A percentile compares a stretch with the other conserved stretches of the same genome.
phyloP scores from a whole-genome alignment of 2,113 vertebrate genomes.

The Raja brachyura region DNA sequence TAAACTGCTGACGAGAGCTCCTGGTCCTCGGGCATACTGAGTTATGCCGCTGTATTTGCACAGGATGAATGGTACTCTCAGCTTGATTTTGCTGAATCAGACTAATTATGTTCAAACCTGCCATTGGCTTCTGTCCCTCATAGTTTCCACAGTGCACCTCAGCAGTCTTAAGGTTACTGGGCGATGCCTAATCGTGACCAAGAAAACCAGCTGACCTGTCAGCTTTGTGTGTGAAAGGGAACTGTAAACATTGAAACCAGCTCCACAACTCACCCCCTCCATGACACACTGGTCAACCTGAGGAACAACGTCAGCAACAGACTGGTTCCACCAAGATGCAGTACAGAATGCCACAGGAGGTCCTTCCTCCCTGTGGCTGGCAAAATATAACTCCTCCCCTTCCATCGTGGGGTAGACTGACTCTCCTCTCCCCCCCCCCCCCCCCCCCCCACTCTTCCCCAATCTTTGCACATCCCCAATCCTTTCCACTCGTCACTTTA shows the following conservation, averaged over 20 bases:
- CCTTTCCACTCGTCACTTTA: too few relatives aligned
- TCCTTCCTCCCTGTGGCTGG: too few relatives aligned
- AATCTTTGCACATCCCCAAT: too few relatives aligned
- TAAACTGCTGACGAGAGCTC: background rate
- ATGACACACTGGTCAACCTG: too few relatives aligned
- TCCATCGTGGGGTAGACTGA: too few relatives aligned
- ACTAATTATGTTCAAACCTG: background rate
- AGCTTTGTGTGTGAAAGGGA: background rate
- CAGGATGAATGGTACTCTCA: background rate
- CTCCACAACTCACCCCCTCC: background rate
- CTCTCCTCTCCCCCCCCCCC: too few relatives aligned
- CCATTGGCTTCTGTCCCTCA: background rate
- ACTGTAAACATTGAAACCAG: background rate
- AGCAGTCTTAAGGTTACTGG: background rate
- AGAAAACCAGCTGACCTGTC: background rate
- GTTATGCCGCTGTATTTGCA: background rate
- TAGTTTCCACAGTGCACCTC: background rate
- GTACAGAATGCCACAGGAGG: too few relatives aligned
- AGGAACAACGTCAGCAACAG: too few relatives aligned
- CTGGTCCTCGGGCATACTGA: background rate
- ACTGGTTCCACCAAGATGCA: too few relatives aligned
- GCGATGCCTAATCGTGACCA: background rate
- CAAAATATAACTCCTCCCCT: too few relatives aligned
- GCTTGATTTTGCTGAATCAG: background rate
- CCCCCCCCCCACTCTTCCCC: too few relatives aligned